Conservation (phyloP, 2,113 vertebrate species). For the zebrafish (Danio rerio) region GRCz12tu NC_133185.1:43383501-43384000, state of each 20-base stretch:
- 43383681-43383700: conserved; percentile 82
- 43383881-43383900: conserved; percentile 96
- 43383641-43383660: conserved; percentile 83
- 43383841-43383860: conserved; percentile 93
- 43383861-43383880: conserved; percentile 97
- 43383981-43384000: conserved; percentile 83
- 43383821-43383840: conserved; percentile 65
- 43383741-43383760: conserved; percentile 91
- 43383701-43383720: conserved; percentile 89
- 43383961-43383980: conserved; percentile 84
- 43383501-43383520: conserved; percentile 96
- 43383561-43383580: conserved; percentile 96
- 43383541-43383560: conserved; percentile 89
- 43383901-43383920: conserved; percentile 93
- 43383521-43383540: conserved; percentile 94
- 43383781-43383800: conserved; percentile 76
- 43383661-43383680: conserved; percentile 78
- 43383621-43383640: conserved; percentile 80
- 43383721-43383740: conserved; percentile 92
- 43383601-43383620: conserved; percentile 80
- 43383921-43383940: conserved; percentile 86
- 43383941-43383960: conserved; percentile 84
- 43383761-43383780: conserved; percentile 85
- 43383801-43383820: conserved; percentile 72
- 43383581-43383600: conserved; percentile 90